Base-by-base conservation (phyloP, 2,888 invertebrate genomes). In the Agapostemon virescens region DNA sequence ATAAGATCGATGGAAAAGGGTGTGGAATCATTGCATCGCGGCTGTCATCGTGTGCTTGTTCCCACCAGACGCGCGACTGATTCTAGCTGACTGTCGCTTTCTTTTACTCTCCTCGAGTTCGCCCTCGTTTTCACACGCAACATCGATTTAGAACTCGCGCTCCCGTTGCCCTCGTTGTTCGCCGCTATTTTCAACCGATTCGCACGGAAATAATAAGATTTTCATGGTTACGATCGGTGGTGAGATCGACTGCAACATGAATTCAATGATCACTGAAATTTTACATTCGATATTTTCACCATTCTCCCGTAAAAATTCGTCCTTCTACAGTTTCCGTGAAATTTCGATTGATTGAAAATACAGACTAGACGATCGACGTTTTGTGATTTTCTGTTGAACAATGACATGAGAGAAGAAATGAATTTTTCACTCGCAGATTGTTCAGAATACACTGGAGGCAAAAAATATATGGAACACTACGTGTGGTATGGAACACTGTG, bases 141-240 rank as follows among this genome's bases (percentile, higher is more conserved):
- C 20, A 64, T 64, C 63, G 61, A 64, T 67, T 36, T 42, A 3
- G 55, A 72, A 73, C 61, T 61, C 17, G 26, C 68, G 49, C 17
- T 45, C 63, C 40, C 38, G 72, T 68, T 67, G 72, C 42, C 58
- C 36, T 30, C 45, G 42, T 23, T 68, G 74, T n/a, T 40, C 58
- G 33, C 42, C 15, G n/a, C 58, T 23, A 36, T 68, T 58, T 17
- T 20, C 76, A 76, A 68, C 58, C 70, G 80, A 70, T 63, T 55
- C 75, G 73, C 63, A 36, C 64, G 74, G 74, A 61, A 70, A 68
- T 71, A 67, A 78, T 77, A 80, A 85, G 79, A 84, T 74, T 85
- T 75, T 82, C 79, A 70, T 36, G n/a, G 83, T 63, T 61, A 45
- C 36, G 58, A 74, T 36, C 75, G 64, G 67, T 70, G 77, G 66